These are phyloP conservation scores for Hydropotes inermis DNA, from an alignment of 2,113 vertebrate genomes.

Conservation along the genomic window DNA sequence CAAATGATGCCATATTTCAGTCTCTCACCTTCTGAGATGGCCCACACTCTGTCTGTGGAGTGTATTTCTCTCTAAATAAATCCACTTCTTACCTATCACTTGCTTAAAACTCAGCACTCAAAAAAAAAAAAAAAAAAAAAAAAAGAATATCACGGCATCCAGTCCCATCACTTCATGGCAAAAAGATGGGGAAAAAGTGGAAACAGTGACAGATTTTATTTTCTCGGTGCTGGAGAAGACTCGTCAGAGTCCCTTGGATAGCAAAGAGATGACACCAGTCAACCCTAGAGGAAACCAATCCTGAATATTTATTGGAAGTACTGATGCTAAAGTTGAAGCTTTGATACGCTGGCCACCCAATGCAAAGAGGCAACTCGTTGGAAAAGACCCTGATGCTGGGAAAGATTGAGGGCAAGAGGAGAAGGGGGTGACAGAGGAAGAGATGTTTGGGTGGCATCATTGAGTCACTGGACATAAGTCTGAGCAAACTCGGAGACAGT, in stretches of 20 bases:
- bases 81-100: not conserved
- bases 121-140: not conserved
- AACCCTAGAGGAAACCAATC: not conserved
- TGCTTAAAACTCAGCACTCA: not conserved
- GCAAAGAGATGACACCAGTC: not conserved
- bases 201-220: not conserved
- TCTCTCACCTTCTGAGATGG: not conserved
- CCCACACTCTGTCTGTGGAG: not conserved
- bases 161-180: not conserved
- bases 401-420: not conserved
- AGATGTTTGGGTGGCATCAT: not conserved
- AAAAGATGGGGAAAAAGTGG: not conserved
- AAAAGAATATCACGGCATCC: not conserved
- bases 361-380: not conserved
- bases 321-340: not conserved
- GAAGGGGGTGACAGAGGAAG: not conserved
- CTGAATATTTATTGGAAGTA: not conserved
- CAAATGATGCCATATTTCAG: not conserved
- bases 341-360: rapidly evolving
- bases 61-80: not conserved
- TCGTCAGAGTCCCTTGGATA: not conserved
- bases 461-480: not conserved
- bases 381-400: not conserved
- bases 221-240: not conserved
- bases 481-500: not conserved